phyloP scores from a whole-genome alignment of 2,888 invertebrate species.

The Acleris laterana region DNA sequence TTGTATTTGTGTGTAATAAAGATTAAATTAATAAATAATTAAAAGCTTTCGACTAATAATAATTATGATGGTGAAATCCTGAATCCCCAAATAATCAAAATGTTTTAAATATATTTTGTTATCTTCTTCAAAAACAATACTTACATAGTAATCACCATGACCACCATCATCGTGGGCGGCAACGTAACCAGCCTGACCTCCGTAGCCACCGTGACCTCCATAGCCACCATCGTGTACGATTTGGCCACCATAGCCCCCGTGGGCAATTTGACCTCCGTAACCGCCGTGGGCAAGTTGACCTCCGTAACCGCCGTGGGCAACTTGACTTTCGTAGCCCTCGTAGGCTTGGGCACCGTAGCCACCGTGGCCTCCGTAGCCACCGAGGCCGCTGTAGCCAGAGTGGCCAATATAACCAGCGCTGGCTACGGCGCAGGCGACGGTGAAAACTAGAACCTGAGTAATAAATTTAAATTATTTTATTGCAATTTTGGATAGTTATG shows the following conservation, averaged over 20 bases:
- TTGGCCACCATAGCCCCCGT: constrained; percentile 43
- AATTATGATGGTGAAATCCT: too few species aligned
- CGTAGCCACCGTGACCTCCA: constrained; percentile 43
- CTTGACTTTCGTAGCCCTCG: constrained; percentile 41
- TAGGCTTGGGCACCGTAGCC: constrained; percentile 39
- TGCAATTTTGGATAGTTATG: too few species aligned
- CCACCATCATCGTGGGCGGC: constrained; percentile 45
- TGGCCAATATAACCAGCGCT: constrained; percentile 53
- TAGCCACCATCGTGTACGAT: constrained; percentile 41
- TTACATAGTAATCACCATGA: constrained; percentile 74
- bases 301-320: constrained; percentile 44
- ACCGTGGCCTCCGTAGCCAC: constrained; percentile 44
- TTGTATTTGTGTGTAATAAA: too few species aligned
- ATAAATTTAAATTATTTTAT: background rate
- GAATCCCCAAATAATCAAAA: too few species aligned
- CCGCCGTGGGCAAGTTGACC: constrained; percentile 43
- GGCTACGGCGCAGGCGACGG: constrained; percentile 58
- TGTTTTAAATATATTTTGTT: background rate
- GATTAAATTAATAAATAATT: too few species aligned
- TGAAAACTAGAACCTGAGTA: constrained; percentile 63
- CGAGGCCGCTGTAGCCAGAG: constrained; percentile 42
- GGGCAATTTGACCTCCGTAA: constrained; percentile 42
- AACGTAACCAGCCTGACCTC: constrained; percentile 37
- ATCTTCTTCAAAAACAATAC: constrained; percentile 38
- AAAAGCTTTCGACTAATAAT: too few species aligned